Evolutionary conservation across 2,888 invertebrate species (phyloP), one percentile per base, ranked within the genome.

Genomic region (Unio pictorum): DNA sequence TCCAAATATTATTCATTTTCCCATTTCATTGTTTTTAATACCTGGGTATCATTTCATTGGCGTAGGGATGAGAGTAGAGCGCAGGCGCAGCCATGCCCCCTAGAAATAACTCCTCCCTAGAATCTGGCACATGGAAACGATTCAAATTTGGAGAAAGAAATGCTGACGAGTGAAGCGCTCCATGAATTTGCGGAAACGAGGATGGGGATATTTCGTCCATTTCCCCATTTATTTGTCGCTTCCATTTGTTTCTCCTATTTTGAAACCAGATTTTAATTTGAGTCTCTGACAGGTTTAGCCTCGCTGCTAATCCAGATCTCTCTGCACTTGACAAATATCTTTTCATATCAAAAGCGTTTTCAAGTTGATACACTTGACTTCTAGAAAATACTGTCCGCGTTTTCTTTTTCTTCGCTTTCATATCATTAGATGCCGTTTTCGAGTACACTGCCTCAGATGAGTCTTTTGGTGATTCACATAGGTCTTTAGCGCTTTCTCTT

Each of bases 251-350:
- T 58, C 79, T 72, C 23, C 79, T 72, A 61, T 79, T 79, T 68
- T 79, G 79, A 59, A 79, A 79, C 79, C 79, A 79, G 62, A 79
- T 79, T 64, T 79, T 79, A 45, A 79, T 72, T 61, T 77, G 77
- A 3, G 77, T 75, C 64, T 77, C 77, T 0, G 77, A 77, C 4
- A 77, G 20, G n/a, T 73, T 67, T 26, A 77, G 67, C 28, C 66
- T 60, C 4, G 69, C 62, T 20, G 77, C 77, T 17, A 77, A 71
- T 17, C 72, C 73, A 4, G 75, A 28, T 59, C 77, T 64, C 67
- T 77, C 77, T 4, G 77, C 70, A 56, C 72, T 75, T 0, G 77
- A 75, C 11, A 77, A 64, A 64, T 77, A 77, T 4, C 77, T 61
- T 54, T 77, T 77, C 73, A 72, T 70, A 28, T 77, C 77, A 64